Conservation (phyloP, 2,888 invertebrate genomes). For the Drosophila merina region DNA sequence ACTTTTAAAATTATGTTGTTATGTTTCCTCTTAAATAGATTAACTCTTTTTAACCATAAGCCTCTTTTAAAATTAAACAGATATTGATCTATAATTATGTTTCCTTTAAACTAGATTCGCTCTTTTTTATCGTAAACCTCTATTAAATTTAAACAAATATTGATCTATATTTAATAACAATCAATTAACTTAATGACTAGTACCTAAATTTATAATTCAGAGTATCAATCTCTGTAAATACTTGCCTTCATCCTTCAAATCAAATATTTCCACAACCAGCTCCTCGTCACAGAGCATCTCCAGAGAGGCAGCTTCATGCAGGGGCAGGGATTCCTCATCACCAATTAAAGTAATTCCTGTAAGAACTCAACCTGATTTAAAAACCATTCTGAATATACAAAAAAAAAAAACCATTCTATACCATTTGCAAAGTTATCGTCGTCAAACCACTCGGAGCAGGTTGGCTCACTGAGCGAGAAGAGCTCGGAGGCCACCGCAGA, state of each 20-base stretch:
- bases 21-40: too few relatives aligned
- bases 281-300: conserved; percentile 74
- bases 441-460: conserved; percentile 58
- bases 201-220: not conserved
- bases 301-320: conserved; percentile 45
- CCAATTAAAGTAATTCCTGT: conserved; percentile 72
- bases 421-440: conserved; percentile 82
- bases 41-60: too few relatives aligned
- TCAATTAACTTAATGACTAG: not conserved
- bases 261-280: conserved; percentile 76
- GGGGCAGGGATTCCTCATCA: conserved; percentile 24
- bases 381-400: not conserved
- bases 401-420: conserved; percentile 30
- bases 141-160: too few relatives aligned
- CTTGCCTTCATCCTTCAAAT: conserved; percentile 80
- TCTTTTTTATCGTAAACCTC: too few relatives aligned
- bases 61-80: too few relatives aligned
- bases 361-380: conserved; percentile 3
- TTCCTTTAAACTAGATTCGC: too few relatives aligned
- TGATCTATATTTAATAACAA: too few relatives aligned
- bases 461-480: conserved; percentile 76
- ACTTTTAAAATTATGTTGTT: too few relatives aligned
- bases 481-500: conserved; percentile 71
- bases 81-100: too few relatives aligned
- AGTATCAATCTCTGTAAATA: not conserved